Conservation (phyloP, 2,113 vertebrate species). For the Thunnus maccoyii region DNA sequence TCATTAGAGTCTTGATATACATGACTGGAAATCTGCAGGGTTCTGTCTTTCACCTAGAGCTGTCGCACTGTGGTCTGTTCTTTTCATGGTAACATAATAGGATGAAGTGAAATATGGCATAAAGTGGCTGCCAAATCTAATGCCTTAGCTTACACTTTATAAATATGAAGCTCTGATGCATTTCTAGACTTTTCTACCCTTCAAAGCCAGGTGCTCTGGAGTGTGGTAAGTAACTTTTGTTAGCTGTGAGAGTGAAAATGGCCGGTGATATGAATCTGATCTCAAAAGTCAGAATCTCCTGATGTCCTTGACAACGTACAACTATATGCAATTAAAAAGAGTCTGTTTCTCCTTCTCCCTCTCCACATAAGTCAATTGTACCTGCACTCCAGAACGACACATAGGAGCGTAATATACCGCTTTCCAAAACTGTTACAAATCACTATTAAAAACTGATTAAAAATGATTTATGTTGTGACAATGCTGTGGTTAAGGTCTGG, state of each 20-base stretch:
- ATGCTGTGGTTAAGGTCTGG: too few species aligned
- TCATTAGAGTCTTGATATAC: neutral
- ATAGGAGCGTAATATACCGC: too few species aligned
- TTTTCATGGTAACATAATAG: neutral
- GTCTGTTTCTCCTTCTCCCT: too few species aligned
- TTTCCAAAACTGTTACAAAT: too few species aligned
- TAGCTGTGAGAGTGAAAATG: slow-evolving; percentile 2
- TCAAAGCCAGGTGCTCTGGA: neutral
- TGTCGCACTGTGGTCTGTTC: neutral
- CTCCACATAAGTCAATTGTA: too few species aligned
- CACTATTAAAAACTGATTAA: too few species aligned
- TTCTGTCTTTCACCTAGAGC: slow-evolving; percentile 1
- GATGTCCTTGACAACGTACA: too few species aligned
- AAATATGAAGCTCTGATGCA: neutral
- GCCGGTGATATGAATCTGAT: neutral
- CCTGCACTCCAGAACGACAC: too few species aligned
- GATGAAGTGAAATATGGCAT: slow-evolving; percentile 1
- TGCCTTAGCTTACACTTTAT: neutral
- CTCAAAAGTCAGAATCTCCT: too few species aligned
- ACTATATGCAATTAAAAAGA: neutral
- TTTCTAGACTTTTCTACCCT: neutral
- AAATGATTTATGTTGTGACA: too few species aligned
- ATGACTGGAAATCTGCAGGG: neutral
- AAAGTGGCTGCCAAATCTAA: neutral
- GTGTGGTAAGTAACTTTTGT: neutral